These are phyloP conservation scores for Pogoniulus pusillus DNA, from an alignment of 2,797 vertebrate species.

Conservation along the genomic window DNA sequence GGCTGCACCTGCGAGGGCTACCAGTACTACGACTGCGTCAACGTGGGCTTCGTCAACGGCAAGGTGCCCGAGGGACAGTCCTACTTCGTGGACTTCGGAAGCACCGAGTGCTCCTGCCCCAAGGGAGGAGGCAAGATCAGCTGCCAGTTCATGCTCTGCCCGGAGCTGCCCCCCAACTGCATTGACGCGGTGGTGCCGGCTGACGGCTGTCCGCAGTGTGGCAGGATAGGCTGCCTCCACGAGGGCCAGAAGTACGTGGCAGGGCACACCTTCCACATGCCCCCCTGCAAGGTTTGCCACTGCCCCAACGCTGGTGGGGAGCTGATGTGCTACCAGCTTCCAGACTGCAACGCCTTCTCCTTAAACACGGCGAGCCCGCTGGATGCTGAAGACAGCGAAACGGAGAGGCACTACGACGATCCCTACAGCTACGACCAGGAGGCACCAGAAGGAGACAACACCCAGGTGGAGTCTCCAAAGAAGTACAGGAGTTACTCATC, in stretches of 20 bases:
- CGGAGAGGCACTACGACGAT: conserved; percentile 69
- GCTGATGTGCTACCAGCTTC: conserved; percentile 91
- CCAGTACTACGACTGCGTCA: conserved; percentile 94
- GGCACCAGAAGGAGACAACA: conserved; percentile 65
- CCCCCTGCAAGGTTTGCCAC: conserved; percentile 89
- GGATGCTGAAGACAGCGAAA: conserved; percentile 68
- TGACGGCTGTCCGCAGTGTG: conserved; percentile 88
- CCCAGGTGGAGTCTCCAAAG: conserved; percentile 55
- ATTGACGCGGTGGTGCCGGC: conserved; percentile 83
- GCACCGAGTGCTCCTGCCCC: conserved; percentile 93
- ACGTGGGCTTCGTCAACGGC: conserved; percentile 88
- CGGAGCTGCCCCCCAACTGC: conserved; percentile 90
- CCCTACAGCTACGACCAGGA: conserved; percentile 82
- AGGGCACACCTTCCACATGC: conserved; percentile 88
- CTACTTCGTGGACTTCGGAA: conserved; percentile 96
- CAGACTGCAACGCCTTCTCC: conserved; percentile 74
- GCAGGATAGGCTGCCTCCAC: conserved; percentile 86
- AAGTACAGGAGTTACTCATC: conserved; percentile 46
- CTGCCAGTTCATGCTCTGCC: conserved; percentile 94
- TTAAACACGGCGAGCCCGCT: conserved; percentile 69
- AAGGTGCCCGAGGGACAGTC: conserved; percentile 91
- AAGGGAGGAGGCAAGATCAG: conserved; percentile 89
- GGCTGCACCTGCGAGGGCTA: conserved; percentile 94
- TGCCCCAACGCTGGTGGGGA: conserved; percentile 87
- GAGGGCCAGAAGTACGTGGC: conserved; percentile 85